Evolutionary conservation across 2,888 invertebrate genomes (phyloP).

Genomic region (Sarcophaga rosellei): DNA sequence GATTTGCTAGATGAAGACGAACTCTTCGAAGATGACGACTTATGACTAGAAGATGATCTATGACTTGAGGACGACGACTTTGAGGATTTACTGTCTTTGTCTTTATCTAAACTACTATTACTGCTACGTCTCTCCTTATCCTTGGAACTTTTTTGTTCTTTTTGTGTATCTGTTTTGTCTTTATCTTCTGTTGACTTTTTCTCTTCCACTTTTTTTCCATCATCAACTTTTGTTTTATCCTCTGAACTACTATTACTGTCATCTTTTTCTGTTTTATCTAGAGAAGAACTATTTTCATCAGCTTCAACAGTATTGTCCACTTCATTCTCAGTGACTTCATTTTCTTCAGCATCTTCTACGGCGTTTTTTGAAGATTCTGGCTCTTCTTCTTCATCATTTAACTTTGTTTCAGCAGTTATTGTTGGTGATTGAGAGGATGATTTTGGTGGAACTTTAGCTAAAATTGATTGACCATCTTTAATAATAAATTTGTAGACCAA

Average conservation of each 20-base stretch:
- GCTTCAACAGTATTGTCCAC: slow-evolving; percentile 40
- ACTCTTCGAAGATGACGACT: slow-evolving; percentile 77
- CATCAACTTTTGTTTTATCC: slow-evolving; percentile 78
- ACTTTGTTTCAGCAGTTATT: slow-evolving; percentile 47
- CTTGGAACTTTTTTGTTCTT: slow-evolving; percentile 71
- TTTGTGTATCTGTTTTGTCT: slow-evolving; percentile 69
- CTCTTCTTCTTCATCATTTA: slow-evolving; percentile 49
- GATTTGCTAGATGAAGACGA: slow-evolving; percentile 72
- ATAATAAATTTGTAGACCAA: slow-evolving; percentile 85
- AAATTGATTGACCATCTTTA: slow-evolving; percentile 88
- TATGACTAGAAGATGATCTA: slow-evolving; percentile 79
- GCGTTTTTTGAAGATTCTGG: slow-evolving; percentile 41
- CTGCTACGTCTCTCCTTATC: slow-evolving; percentile 65
- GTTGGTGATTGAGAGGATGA: slow-evolving; percentile 53
- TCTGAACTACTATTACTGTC: slow-evolving; percentile 76
- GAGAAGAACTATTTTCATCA: slow-evolving; percentile 63
- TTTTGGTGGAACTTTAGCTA: slow-evolving; percentile 79
- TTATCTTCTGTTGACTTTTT: slow-evolving; percentile 68
- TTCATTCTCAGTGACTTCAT: slow-evolving; percentile 45
- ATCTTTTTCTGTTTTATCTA: slow-evolving; percentile 72
- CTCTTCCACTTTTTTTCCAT: slow-evolving; percentile 54
- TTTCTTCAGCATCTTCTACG: slow-evolving; percentile 48
- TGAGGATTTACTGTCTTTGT: slow-evolving; percentile 74
- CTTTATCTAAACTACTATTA: slow-evolving; percentile 72
- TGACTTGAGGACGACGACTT: slow-evolving; percentile 77